phyloP scores from a whole-genome alignment of 2,797 vertebrate genomes.

The Sparidentex hasta region DNA sequence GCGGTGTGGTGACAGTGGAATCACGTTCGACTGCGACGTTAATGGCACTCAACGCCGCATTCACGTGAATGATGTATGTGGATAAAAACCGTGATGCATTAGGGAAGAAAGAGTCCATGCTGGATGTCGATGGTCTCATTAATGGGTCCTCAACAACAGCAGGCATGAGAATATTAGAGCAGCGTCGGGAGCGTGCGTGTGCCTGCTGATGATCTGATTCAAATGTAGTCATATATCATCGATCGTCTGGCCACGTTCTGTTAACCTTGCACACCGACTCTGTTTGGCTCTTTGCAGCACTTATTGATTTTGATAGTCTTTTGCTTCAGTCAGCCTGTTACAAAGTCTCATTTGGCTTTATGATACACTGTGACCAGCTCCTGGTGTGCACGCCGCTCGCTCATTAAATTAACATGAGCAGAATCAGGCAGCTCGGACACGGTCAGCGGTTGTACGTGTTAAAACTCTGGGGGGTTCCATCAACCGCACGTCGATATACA shows the following conservation, averaged over 20 bases:
- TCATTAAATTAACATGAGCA: conserved; percentile 75
- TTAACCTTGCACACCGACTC: conserved; percentile 52
- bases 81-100: conserved; percentile 15
- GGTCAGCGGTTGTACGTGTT: conserved; percentile 56
- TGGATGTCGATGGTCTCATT: conserved; percentile 52
- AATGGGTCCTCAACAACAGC: conserved; percentile 27
- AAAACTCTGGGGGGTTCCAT: conserved; percentile 52
- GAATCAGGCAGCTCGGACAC: conserved; percentile 59
- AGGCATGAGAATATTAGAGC: conserved; percentile 6
- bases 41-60: conserved; percentile 31
- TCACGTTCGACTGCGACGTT: conserved; percentile 34
- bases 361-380: conserved; percentile 64
- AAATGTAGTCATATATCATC: conserved; percentile 43
- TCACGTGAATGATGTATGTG: conserved; percentile 38
- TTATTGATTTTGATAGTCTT: conserved; percentile 74
- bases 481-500: conserved; percentile 24
- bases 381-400: conserved; percentile 47
- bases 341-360: conserved; percentile 72
- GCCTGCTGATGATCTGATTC: conserved; percentile 33
- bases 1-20: conserved; percentile 12
- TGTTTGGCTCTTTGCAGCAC: conserved; percentile 44
- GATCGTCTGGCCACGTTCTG: conserved; percentile 33
- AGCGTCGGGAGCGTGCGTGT: background rate
- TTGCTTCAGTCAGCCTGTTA: conserved; percentile 59
- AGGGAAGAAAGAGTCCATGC: conserved; percentile 18